Evolutionary conservation across 2,888 invertebrate genomes (phyloP), one percentile per base, ranked within the genome.

Genomic region (Anthoptus insignis): DNA sequence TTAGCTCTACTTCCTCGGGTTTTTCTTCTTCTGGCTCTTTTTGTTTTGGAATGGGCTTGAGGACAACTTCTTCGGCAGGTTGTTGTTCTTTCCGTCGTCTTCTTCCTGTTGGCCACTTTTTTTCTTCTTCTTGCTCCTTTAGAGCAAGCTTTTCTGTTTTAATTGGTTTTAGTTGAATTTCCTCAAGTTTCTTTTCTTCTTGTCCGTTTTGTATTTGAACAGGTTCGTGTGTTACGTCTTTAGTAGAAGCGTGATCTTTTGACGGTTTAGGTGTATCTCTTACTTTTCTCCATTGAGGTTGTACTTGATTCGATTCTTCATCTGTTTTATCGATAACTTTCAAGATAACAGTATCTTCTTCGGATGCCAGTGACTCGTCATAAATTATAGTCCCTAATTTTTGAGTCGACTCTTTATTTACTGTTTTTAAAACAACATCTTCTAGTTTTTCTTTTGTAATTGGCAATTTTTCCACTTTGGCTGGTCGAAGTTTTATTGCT

Each of bases 401-500:
- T 73, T 88, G 88, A 13, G 89, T 81, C 27, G 89, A 84, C 63
- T 86, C 84, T 73, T 91, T 91, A 68, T 83, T 76, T 2, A 86
- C 77, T 64, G 84, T 88, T 78, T 80, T 92, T 63, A 91, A 76
- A 49, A 81, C 83, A 5, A 92, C 80, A 71, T 89, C 86, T 82
- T 94, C 93, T 52, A 93, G 72, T 77, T 93, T 94, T 93, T 93
- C 77, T 93, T 94, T 91, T 81, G 91, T 21, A 84, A 94, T 91
- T 58, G 89, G 80, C 68, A 88, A 87, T 71, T 94, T 94, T 70
- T 94, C 92, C 54, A 94, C 93, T 73, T 94, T 95, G 0, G 95
- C 91, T 2, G 95, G 95, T 73, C 94, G 93, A 71, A 95, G 78
- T 75, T 94, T 91, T 13, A 95, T 92, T 71, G 94, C 93, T 84